phyloP scores from a whole-genome alignment of 1,140 invertebrate species.

The Rhizoglyphus robini region DNA sequence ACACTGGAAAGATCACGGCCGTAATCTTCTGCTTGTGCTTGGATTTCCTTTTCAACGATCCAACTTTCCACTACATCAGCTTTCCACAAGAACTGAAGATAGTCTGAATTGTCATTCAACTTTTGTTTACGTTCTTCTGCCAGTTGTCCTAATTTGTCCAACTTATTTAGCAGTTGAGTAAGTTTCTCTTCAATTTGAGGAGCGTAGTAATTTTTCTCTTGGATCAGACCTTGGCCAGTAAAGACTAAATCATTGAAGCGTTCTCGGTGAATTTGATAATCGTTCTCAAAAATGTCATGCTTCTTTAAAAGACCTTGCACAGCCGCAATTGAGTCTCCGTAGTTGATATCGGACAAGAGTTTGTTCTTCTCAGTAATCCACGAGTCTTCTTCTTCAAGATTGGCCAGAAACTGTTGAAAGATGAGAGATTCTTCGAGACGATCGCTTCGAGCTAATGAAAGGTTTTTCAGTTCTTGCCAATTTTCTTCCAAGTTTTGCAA shows the following conservation, averaged over 20 bases:
- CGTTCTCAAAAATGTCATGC: conserved; percentile 96
- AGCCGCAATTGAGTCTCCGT: conserved; percentile 96
- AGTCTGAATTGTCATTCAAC: conserved; percentile 89
- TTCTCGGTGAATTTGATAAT: conserved; percentile 84
- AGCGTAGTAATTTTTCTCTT: conserved; percentile 78
- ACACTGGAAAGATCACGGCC: conserved; percentile 88
- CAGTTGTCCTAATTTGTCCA: conserved; percentile 68
- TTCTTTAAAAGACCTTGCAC: conserved; percentile 96
- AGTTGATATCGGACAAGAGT: conserved; percentile 83
- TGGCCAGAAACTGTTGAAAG: conserved; percentile 92
- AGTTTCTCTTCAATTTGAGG: conserved; percentile 75
- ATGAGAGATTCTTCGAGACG: conserved; percentile 87
- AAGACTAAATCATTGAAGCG: conserved; percentile 77
- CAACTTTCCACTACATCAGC: conserved; percentile 98
- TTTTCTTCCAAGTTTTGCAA: conserved; percentile 35
- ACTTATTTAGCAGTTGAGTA: conserved; percentile 63
- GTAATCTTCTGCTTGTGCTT: conserved; percentile 83
- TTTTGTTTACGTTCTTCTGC: conserved; percentile 70
- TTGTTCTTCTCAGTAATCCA: conserved; percentile 98
- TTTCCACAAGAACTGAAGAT: conserved; percentile 98
- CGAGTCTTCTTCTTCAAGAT: conserved; percentile 96
- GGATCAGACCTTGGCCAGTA: conserved; percentile 63
- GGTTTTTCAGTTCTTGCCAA: conserved; percentile 39
- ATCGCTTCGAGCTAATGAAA: conserved; percentile 69
- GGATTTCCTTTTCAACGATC: conserved; percentile 96